Base-by-base conservation (phyloP, 1,140 invertebrate species). In the Anoplophora glabripennis region DNA sequence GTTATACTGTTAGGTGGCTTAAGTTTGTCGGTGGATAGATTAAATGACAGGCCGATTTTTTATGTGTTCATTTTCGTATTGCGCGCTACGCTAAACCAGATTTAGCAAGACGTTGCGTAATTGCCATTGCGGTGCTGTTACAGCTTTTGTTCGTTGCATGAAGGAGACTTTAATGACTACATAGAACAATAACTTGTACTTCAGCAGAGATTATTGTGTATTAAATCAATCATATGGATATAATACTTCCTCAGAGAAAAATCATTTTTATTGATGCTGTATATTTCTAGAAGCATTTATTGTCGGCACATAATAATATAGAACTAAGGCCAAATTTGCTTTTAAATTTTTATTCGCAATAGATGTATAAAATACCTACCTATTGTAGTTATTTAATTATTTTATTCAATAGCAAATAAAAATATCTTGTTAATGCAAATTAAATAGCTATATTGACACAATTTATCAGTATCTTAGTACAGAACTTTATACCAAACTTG, bases 1-100 rank as follows among this genome's bases (percentile, higher is more conserved):
- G 65, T 58, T 47, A 61, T 41, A 52, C 54, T 59, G 52, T 61
- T 61, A 59, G 60, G 64, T 63, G 60, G 21, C 53, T 67, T 63
- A 47, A 47, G 52, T 47, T 54, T 49, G 53, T 28, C 41, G 47
- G 46, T 62, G 60, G 60, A 62, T 62, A 54, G 21, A 42, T 28
- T 28, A 35, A 47, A 37, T 65, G 60, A 57, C 56, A 61, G 58
- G 57, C 54, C 45, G 56, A 46, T 65, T 59, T 65, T 64, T 59
- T 55, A 54, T 33, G 44, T 57, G 55, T 55, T 58, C 56, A 57
- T 61, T 57, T 57, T 65, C 59, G 58, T 55, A 54, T 49, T 51
- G 33, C 33, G 52, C 52, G 54, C 28, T 28, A 28, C 14, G 14
- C 33, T 48, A 59, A 44, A 42, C 63, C 34, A 36, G 57, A 53